These are phyloP conservation scores for Limenitis camilla DNA, from an alignment of 2,888 invertebrate genomes.

Conservation along the genomic window DNA sequence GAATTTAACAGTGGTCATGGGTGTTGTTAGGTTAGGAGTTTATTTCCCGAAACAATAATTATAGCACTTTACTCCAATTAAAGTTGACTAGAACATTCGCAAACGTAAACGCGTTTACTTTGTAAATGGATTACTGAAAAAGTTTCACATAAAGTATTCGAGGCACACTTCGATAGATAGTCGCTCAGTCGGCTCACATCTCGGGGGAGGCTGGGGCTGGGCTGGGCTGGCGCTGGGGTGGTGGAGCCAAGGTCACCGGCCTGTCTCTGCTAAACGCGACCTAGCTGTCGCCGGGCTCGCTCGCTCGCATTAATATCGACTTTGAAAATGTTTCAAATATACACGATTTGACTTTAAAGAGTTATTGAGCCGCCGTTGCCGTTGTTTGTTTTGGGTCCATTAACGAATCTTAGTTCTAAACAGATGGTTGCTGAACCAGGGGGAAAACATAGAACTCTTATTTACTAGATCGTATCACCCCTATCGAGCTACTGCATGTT, in stretches of 20 bases:
- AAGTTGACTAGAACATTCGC: background rate
- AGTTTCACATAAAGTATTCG: constrained; percentile 13
- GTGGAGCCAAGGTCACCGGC: constrained; percentile 61
- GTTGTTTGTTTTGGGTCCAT: too few species aligned
- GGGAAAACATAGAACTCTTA: too few species aligned
- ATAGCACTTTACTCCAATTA: constrained; percentile 1
- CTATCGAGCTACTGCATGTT: too few species aligned
- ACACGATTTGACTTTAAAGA: background rate
- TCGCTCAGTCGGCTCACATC: constrained; percentile 23
- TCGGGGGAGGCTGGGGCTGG: constrained; percentile 14
- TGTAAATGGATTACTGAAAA: constrained; percentile 8
- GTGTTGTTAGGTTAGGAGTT: too few species aligned
- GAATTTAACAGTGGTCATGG: too few species aligned
- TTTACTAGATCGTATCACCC: too few species aligned
- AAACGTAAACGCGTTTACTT: constrained; percentile 8
- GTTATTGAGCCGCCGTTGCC: too few species aligned
- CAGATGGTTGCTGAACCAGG: too few species aligned
- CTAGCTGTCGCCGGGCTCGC: constrained; percentile 55
- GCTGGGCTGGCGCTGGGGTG: constrained; percentile 16
- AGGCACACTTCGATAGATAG: constrained; percentile 16
- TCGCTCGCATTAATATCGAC: constrained; percentile 54
- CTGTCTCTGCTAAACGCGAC: constrained; percentile 62
- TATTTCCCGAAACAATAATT: background rate
- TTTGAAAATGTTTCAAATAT: constrained; percentile 23
- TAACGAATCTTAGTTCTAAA: too few species aligned